A percentile compares a stretch with the other conserved stretches of the same genome.
Evolutionary conservation across 2,797 vertebrate species (phyloP).

Genomic region (Eulemur coronatus): DNA sequence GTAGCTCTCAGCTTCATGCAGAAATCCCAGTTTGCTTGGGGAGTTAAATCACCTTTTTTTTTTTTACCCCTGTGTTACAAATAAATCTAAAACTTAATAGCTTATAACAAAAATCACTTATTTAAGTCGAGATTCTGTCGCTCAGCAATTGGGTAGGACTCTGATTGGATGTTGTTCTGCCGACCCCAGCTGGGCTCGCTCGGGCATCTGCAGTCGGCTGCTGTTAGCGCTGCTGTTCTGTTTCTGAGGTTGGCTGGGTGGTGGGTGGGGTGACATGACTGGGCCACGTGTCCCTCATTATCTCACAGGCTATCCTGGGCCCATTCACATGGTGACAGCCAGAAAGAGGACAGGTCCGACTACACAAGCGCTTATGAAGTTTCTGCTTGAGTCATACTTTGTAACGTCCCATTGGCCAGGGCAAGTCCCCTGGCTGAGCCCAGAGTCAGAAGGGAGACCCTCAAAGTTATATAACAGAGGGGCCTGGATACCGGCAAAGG

Average conservation of each 20-base stretch:
- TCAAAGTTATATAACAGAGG: neutral
- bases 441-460: neutral
- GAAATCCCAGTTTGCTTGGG: neutral
- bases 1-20: neutral
- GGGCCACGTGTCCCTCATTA: neutral
- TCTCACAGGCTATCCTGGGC: neutral
- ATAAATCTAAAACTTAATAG: neutral
- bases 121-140: neutral
- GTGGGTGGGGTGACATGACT: neutral
- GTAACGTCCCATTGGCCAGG: neutral
- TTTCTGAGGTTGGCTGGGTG: neutral
- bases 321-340: neutral
- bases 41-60: neutral
- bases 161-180: neutral
- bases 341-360: neutral
- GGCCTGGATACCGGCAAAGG: neutral
- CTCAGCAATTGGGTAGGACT: neutral
- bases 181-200: neutral
- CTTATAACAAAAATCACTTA: neutral
- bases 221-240: neutral
- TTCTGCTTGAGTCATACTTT: neutral
- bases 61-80: neutral
- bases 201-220: neutral
- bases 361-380: neutral
- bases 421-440: neutral